A percentile compares a stretch with the other conserved stretches of the same genome.
These are phyloP conservation scores for Tachina lurida DNA, from an alignment of 2,888 invertebrate species.

Conservation along the genomic window DNA sequence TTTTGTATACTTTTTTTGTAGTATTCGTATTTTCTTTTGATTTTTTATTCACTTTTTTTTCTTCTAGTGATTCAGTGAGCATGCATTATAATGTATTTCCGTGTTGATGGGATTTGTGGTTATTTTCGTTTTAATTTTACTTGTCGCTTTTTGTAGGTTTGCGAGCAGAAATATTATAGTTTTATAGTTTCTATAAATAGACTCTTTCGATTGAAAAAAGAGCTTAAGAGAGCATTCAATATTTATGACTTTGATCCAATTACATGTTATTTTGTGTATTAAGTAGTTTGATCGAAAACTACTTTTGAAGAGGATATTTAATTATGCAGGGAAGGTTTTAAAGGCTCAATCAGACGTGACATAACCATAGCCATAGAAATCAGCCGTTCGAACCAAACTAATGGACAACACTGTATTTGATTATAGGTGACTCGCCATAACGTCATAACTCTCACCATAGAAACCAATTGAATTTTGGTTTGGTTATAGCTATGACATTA, in stretches of 20 bases:
- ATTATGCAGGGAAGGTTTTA: not conserved
- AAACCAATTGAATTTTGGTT: too few species aligned
- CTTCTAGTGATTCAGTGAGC: slow-evolving; percentile 63
- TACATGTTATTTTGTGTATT: not conserved
- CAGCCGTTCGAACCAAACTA: too few species aligned
- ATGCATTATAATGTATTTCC: slow-evolving; percentile 65
- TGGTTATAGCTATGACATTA: too few species aligned
- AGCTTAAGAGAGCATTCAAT: slow-evolving; percentile 1
- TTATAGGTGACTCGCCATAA: too few species aligned
- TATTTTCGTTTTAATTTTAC: slow-evolving; percentile 42
- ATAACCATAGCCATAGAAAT: too few species aligned
- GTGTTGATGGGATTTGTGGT: slow-evolving; percentile 60
- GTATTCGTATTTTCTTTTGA: slow-evolving; percentile 51
- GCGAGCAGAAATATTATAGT: slow-evolving; percentile 20
- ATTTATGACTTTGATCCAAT: slow-evolving; percentile 42
- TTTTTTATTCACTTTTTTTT: slow-evolving; percentile 38
- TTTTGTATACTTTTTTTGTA: slow-evolving; percentile 6
- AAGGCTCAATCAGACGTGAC: too few species aligned
- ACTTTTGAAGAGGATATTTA: not conserved
- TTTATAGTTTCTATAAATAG: slow-evolving; percentile 40
- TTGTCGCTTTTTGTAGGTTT: slow-evolving; percentile 21
- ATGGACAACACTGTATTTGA: too few species aligned
- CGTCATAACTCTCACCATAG: too few species aligned
- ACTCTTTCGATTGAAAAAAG: slow-evolving; percentile 23
- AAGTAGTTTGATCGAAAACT: not conserved